These are phyloP conservation scores for Elephas maximus DNA, from an alignment of 2,113 vertebrate genomes.

Conservation along the genomic window DNA sequence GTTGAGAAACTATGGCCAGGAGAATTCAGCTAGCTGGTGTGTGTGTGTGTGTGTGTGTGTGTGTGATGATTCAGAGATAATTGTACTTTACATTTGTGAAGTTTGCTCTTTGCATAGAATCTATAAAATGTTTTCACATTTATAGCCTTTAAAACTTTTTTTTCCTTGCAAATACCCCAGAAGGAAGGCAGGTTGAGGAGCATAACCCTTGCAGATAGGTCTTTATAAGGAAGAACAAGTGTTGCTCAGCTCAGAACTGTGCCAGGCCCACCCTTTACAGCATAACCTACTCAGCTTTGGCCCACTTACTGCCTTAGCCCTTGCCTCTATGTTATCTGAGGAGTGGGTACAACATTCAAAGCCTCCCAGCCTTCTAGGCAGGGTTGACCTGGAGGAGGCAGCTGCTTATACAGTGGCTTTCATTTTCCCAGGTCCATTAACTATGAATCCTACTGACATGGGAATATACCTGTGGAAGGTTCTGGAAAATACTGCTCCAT, in stretches of 20 bases:
- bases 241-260: background rate
- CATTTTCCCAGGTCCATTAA: background rate
- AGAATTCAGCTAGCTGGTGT: background rate
- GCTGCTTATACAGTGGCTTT: background rate
- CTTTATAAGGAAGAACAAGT: background rate
- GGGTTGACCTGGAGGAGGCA: background rate
- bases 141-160: background rate
- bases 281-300: background rate
- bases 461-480: background rate
- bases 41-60: background rate
- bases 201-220: background rate
- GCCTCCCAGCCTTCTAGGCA: background rate
- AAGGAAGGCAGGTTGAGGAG: background rate
- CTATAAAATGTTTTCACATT: background rate
- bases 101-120: background rate
- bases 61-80: background rate
- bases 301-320: no score
- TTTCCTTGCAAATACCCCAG: background rate
- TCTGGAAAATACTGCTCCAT: slow-evolving; percentile 45
- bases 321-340: background rate
- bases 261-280: fast-evolving
- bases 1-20: background rate
- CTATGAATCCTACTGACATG: background rate
- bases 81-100: background rate
- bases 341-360: background rate